Base-by-base conservation (phyloP, 2,888 invertebrate species). In the Podabrus alpinus region DNA sequence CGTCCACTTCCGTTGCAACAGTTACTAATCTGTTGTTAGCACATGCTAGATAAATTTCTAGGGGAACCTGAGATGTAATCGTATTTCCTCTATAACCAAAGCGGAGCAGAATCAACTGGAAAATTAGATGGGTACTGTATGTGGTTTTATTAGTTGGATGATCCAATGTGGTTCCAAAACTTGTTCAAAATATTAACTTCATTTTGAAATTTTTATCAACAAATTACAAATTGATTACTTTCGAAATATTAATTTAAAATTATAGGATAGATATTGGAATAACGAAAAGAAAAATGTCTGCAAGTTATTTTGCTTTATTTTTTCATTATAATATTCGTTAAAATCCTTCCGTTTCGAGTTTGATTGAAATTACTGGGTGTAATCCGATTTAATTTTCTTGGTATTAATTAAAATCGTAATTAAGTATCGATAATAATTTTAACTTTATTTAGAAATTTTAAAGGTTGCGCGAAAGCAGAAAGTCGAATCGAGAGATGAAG, bases 331-430 rank as follows among this genome's bases (percentile, higher is more conserved):
- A 45, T 45, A 45, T 45, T 45, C 45, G n/a, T 45, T 45, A 45
- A 45, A 45, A 45, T 45, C 45, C n/a, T n/a, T 45, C 45, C 45
- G 45, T 45, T 45, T n/a, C 5, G 45, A 45, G 45, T 45, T 45
- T 45, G 45, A 45, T 45, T 45, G 45, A 45, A 45, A 45, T 45
- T 45, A 45, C 45, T 45, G 45, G 5, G 45, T 45, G 45, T 45
- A 64, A 64, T 64, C 19, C 21, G n/a, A 64, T 64, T 64, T 64
- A 64, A 64, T 64, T 64, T 64, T 19, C 62, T 17, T n/a, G 62
- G 21, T 15, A 64, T 64, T 64, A 64, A 64, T 64, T 64, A 64
- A 64, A 64, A 64, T 17, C 21, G 62, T 16, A 64, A 64, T 64
- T 64, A 64, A 19, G 15, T 17, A n/a, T 64, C 19, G 19, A 17